A percentile compares a stretch with the other conserved stretches of the same genome.
Conservation (phyloP, 2,797 vertebrate genomes). For the Gymnoscopelus microlampas region DNA sequence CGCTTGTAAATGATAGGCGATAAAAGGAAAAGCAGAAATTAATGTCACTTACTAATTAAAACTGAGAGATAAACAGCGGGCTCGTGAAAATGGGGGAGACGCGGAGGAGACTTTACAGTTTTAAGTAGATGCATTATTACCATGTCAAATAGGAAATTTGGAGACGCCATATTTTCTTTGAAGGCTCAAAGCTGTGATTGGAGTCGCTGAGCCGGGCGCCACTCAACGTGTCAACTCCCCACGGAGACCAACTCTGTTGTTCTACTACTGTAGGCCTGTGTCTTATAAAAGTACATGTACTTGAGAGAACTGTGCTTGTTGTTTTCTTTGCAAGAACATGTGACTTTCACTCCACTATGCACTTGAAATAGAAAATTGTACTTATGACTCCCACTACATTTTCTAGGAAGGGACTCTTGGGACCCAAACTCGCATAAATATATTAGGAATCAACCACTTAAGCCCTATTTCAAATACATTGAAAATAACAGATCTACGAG, state of each 20-base stretch:
- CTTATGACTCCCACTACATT: too few relatives aligned
- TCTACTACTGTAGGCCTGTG: constrained; percentile 46
- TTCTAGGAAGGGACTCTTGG: too few relatives aligned
- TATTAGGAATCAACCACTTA: too few relatives aligned
- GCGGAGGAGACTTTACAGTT: constrained; percentile 77
- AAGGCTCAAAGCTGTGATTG: constrained; percentile 76
- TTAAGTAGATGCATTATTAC: constrained; percentile 81
- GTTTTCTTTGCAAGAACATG: too few relatives aligned
- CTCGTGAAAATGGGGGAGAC: constrained; percentile 69
- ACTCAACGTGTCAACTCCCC: constrained; percentile 61
- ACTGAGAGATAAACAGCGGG: constrained; percentile 77
- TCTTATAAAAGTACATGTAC: constrained; percentile 63
- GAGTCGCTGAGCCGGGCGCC: constrained; percentile 48
- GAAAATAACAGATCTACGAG: too few relatives aligned
- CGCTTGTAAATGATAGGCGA: constrained; percentile 78
- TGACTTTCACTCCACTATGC: too few relatives aligned
- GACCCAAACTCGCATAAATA: too few relatives aligned
- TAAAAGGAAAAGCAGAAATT: constrained; percentile 81
- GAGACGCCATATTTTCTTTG: constrained; percentile 75
- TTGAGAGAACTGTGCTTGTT: too few relatives aligned
- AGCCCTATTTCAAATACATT: too few relatives aligned
- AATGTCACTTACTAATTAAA: constrained; percentile 83
- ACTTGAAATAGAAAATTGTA: too few relatives aligned
- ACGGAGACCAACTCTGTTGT: constrained; percentile 68
- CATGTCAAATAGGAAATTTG: constrained; percentile 75